Evolutionary conservation across 2,113 vertebrate species (phyloP).

Genomic region (Galeopterus variegatus): DNA sequence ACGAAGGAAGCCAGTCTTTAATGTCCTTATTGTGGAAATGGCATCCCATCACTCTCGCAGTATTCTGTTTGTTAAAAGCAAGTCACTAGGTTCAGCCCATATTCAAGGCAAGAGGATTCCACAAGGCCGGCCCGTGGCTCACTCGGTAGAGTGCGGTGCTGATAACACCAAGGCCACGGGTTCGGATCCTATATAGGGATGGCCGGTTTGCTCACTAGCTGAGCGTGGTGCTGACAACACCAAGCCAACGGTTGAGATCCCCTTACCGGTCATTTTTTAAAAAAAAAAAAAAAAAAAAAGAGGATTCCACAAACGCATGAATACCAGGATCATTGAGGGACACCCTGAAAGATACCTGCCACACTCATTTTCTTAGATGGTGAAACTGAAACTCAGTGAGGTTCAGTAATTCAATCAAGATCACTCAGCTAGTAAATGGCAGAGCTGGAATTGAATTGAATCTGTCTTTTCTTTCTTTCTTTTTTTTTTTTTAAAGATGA

Average conservation of each 20-base stretch:
- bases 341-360: background rate
- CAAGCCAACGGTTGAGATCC: too few relatives aligned
- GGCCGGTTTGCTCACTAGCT: too few relatives aligned
- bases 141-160: too few relatives aligned
- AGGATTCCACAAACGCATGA: background rate
- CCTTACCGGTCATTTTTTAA: too few relatives aligned
- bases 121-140: too few relatives aligned
- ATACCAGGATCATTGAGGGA: background rate
- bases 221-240: too few relatives aligned
- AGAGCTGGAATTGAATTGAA: background rate
- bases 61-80: slow-evolving; percentile 39
- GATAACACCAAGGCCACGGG: too few relatives aligned
- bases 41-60: background rate
- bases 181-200: too few relatives aligned
- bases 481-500: too few relatives aligned
- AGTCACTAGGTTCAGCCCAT: background rate
- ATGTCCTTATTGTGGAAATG: background rate
- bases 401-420: background rate
- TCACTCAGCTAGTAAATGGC: background rate
- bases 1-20: background rate
- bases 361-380: background rate
- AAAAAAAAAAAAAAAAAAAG: too few relatives aligned
- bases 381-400: background rate
- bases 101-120: slow-evolving; percentile 24
- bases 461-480: too few relatives aligned